Evolutionary conservation across 2,113 vertebrate genomes (phyloP).

Genomic region (Chionodraco myersi): DNA sequence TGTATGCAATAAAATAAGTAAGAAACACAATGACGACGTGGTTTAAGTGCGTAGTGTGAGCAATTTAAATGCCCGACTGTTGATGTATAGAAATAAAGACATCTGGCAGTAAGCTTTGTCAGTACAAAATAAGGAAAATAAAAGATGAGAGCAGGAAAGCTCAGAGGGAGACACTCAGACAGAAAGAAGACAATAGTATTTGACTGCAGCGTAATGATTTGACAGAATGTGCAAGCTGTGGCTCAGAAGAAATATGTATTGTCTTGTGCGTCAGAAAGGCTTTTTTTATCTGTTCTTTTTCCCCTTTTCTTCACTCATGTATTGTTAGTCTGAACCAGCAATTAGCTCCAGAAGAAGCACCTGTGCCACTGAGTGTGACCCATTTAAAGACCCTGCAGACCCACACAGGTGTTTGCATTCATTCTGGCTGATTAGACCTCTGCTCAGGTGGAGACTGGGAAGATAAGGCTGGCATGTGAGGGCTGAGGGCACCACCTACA

Average conservation of each 20-base stretch:
- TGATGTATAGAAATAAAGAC: slow-evolving; percentile 11
- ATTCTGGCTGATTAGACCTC: slow-evolving; percentile 44
- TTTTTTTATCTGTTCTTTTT: background rate
- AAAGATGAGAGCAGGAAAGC: slow-evolving; percentile 24
- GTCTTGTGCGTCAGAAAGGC: background rate
- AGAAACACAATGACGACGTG: slow-evolving; percentile 34
- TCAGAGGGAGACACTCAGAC: slow-evolving; percentile 18
- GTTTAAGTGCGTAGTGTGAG: slow-evolving; percentile 27
- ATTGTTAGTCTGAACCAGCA: slow-evolving; percentile 17
- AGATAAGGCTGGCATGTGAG: background rate
- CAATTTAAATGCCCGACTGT: slow-evolving; percentile 6
- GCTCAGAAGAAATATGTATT: slow-evolving; percentile 22
- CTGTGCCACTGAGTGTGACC: slow-evolving; percentile 27
- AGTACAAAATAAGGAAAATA: slow-evolving; percentile 16
- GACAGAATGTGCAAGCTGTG: slow-evolving; percentile 18
- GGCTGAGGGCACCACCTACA: background rate
- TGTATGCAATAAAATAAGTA: slow-evolving; percentile 15
- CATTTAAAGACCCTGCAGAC: slow-evolving; percentile 37
- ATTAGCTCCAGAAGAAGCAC: slow-evolving; percentile 33
- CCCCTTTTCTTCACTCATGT: background rate
- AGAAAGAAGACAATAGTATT: slow-evolving; percentile 9
- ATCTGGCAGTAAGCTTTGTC: background rate
- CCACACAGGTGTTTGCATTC: slow-evolving; percentile 40
- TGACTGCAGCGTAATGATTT: slow-evolving; percentile 16
- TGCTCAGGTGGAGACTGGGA: background rate